phyloP scores from a whole-genome alignment of 30 jellyfish, hydroid and myxozoan genomes.

The Hydractinia symbiolongicarpus region DNA sequence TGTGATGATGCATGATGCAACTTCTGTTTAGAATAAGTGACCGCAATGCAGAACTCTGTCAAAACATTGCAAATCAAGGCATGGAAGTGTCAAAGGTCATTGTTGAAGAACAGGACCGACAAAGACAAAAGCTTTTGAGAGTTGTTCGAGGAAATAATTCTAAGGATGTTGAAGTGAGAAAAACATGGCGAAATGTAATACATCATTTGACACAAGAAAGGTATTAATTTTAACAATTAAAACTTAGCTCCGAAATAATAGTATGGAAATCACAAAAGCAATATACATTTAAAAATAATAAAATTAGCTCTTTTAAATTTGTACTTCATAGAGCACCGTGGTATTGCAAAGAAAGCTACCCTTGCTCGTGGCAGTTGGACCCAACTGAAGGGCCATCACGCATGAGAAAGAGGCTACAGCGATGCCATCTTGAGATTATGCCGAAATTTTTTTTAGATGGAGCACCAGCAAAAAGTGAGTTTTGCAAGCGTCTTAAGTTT shows the following conservation, averaged over 20 bases:
- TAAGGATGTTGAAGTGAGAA: slow-evolving; percentile 69
- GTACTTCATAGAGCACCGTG: slow-evolving; percentile 94
- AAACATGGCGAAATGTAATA: slow-evolving; percentile 70
- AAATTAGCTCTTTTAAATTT: too few species aligned
- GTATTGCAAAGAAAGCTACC: slow-evolving; percentile 45
- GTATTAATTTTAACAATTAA: slow-evolving; percentile 2
- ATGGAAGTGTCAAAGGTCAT: slow-evolving; percentile 68
- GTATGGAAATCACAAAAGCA: too few species aligned
- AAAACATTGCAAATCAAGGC: slow-evolving; percentile 59
- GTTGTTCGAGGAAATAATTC: slow-evolving; percentile 73
- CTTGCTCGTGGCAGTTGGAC: slow-evolving; percentile 88
- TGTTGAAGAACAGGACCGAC: slow-evolving; percentile 91
- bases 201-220: slow-evolving; percentile 83
- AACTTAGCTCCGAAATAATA: too few species aligned
- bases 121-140: slow-evolving; percentile 71
- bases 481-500: not conserved
- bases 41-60: slow-evolving; percentile 32
- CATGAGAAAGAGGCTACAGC: slow-evolving; percentile 69
- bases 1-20: not conserved
- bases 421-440: slow-evolving; percentile 71
- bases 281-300: too few species aligned
- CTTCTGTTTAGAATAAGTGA: not conserved
- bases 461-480: slow-evolving; percentile 45
- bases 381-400: slow-evolving; percentile 98
- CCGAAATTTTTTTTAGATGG: slow-evolving; percentile 49